Base-by-base conservation (phyloP, 2,888 invertebrate species). In the Dioctria linearis region DNA sequence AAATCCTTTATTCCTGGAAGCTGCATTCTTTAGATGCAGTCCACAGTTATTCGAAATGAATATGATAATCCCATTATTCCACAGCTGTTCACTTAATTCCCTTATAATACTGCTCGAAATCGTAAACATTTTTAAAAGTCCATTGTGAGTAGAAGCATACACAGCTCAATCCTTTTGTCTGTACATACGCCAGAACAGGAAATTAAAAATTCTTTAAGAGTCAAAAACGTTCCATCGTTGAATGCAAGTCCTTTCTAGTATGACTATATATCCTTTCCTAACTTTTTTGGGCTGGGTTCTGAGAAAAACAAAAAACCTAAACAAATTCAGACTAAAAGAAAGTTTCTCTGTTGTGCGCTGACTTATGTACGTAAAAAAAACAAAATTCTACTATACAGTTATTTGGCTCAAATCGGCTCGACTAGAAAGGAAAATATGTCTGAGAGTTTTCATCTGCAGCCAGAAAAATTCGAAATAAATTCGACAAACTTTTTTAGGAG, bases 391-490 rank as follows among this genome's bases (percentile, higher is more conserved):
- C 37, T 69, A 51, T 39, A 25, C 2, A 25, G 49, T 9, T 69
- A 69, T 51, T 69, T 69, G 51, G 51, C 51, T 51, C 37, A 11
- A 11, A 51, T 25, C 25, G 25, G 37, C 39, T 39, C 6, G 43
- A 25, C 9, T 51, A 51, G 25, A 2, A 25, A 25, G 25, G 0
- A 2, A 25, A 25, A 25, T 25, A 2, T 25, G 51, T 69, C 39
- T 51, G 69, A 40, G 69, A 69, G 49, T 51, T 69, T 54, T 69
- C 69, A 39, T 69, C 11, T 69, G 4, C 37, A 69, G 43, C 42
- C 57, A 42, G 43, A 75, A 73, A 75, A 75, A 59, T 8, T 75
- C 73, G 42, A 59, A 75, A 75, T 75, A 75, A 75, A 75, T 75
- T 75, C 43, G 43, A 59, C 3, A 59, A 75, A 75, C 8, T 75